Evolutionary conservation across 2,888 invertebrate genomes (phyloP).

Genomic region (Agrenia bidenticulata): DNA sequence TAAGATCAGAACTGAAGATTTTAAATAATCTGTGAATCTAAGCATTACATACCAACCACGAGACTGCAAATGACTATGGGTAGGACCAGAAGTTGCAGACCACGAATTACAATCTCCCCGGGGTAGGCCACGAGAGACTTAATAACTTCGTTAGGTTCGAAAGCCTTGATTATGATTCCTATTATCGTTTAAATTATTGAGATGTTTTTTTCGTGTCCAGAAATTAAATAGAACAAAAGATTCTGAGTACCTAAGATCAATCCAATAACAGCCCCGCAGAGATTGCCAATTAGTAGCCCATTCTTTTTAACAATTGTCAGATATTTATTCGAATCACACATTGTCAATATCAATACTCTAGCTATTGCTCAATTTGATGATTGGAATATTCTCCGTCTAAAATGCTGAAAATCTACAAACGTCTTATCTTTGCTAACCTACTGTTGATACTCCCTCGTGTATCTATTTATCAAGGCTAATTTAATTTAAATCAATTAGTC

Average conservation of each 20-base stretch:
- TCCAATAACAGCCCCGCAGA: conserved; percentile 40
- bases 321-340: neutral
- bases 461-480: no score
- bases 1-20: no score
- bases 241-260: conserved; percentile 40
- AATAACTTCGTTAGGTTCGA: conserved; percentile 33
- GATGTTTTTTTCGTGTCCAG: neutral
- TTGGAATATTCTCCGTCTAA: no score
- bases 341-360: neutral
- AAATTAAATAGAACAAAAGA: neutral
- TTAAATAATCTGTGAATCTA: neutral
- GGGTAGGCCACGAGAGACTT: conserved; percentile 74
- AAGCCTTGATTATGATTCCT: conserved; percentile 29
- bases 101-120: conserved; percentile 85
- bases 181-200: neutral
- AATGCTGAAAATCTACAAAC: no score
- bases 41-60: conserved; percentile 3
- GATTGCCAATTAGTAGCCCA: conserved; percentile 36
- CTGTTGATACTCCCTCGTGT: no score
- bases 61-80: conserved; percentile 80
- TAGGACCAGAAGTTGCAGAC: conserved; percentile 82
- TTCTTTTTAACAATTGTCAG: conserved; percentile 29
- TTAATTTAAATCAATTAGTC: no score
- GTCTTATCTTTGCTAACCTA: no score
- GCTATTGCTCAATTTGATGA: no score